Evolutionary conservation across 2,888 invertebrate species (phyloP), one percentile per base, ranked within the genome.

Genomic region (Seira musarum): DNA sequence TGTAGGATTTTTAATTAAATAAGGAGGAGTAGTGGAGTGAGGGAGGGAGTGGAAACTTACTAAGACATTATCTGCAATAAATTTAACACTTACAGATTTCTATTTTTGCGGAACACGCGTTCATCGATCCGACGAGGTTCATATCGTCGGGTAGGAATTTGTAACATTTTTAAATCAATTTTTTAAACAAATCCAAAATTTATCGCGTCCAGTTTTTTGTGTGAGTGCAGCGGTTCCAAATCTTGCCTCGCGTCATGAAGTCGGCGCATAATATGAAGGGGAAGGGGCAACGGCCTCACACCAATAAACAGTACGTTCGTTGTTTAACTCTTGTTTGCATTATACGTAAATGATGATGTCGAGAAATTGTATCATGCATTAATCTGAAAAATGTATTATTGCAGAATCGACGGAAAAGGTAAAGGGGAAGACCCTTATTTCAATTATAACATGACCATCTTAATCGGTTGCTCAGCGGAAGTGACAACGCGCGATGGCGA

Each of bases 381-480:
- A 13, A 21, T 53, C 25, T 25, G 25, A 3, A 57, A 60, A 60
- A 60, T 17, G 5, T 40, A 22, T 13, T 35, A 40, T 73, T 66
- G 10, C 49, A 83, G 82, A 66, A 66, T 69, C 19, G 86, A 86
- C 19, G 81, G 77, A 53, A 84, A 83, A 30, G 84, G 80, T 69
- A 78, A 80, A 61, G 35, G 81, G 8, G 84, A 84, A 53, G 86
- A 86, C 60, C 77, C 85, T 13, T 80, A 85, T 35, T 87, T 85
- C 66, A 81, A 81, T 2, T 87, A 87, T 63, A 85, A 85, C 53
- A 84, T 87, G 83, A 84, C 85, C 40, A 82, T 87, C 40, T 67
- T 85, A 22, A 82, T 87, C 46, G 86, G 86, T 13, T 87, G 84
- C 53, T 74, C 80, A 63, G 85, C 83, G 1, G 85, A 85, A 64